These are phyloP conservation scores for Lepeophtheirus nordmannii DNA, from an alignment of 2,888 invertebrate species.

Conservation along the genomic window DNA sequence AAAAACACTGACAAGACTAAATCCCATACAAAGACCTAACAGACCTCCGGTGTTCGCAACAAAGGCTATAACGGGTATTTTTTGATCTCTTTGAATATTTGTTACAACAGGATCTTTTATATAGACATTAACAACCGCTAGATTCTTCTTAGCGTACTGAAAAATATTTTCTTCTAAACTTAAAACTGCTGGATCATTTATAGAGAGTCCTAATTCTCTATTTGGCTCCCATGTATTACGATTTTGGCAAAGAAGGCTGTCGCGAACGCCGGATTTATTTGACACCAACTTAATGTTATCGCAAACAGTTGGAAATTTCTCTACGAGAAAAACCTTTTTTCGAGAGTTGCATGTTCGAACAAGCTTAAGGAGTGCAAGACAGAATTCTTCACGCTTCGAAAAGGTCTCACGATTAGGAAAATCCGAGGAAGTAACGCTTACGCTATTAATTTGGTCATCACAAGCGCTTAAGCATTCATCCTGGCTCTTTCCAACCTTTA, in stretches of 20 bases:
- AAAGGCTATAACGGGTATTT: constrained; percentile 23
- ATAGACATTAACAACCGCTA: constrained; percentile 24
- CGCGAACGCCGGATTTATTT: background rate
- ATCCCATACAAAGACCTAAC: constrained; percentile 24
- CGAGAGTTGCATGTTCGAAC: constrained; percentile 19
- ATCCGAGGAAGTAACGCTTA: constrained; percentile 21
- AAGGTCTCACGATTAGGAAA: constrained; percentile 25
- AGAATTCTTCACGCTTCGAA: constrained; percentile 22
- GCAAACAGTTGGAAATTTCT: constrained; percentile 18
- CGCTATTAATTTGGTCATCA: constrained; percentile 23
- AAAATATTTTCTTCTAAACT: constrained; percentile 19
- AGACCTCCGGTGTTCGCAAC: constrained; percentile 25
- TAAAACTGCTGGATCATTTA: background rate
- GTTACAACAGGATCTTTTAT: constrained; percentile 25
- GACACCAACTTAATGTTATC: background rate
- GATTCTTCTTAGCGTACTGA: constrained; percentile 23
- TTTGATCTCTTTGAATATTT: constrained; percentile 20
- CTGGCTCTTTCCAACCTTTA: background rate
- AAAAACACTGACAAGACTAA: constrained; percentile 23
- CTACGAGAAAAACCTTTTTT: constrained; percentile 5
- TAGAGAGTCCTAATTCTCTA: background rate
- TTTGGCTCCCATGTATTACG: background rate
- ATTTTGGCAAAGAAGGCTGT: background rate
- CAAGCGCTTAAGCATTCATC: constrained; percentile 16
- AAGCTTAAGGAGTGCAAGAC: constrained; percentile 13